Evolutionary conservation across 2,888 invertebrate genomes (phyloP).

Genomic region (Hartigia nigra): DNA sequence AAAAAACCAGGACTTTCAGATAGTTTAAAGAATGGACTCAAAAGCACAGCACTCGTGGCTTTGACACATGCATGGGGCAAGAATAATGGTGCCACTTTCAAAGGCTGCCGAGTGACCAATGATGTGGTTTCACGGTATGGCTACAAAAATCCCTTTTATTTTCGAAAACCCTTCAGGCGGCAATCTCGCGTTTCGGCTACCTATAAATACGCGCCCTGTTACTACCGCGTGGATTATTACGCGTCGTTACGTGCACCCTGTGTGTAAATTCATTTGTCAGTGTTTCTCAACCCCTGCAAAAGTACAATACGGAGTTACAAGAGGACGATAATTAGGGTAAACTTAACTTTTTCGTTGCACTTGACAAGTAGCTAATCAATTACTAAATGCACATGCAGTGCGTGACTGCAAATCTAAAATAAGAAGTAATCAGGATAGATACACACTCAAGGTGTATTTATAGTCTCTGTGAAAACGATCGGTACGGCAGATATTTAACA

Average conservation of each 20-base stretch:
- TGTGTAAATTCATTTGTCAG: slow-evolving; percentile 12
- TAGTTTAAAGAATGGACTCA: background rate
- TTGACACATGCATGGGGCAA: background rate
- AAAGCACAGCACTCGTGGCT: background rate
- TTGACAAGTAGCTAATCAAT: too few species aligned
- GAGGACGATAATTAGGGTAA: background rate
- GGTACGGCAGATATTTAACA: background rate
- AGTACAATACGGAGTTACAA: background rate
- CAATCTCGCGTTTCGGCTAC: background rate
- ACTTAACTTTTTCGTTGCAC: background rate
- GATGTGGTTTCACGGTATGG: background rate
- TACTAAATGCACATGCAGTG: background rate
- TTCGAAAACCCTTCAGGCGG: background rate
- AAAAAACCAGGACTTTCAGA: background rate
- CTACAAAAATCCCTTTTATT: background rate
- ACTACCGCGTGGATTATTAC: slow-evolving; percentile 10
- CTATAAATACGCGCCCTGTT: slow-evolving; percentile 9
- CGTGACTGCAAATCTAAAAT: background rate
- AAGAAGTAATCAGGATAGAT: background rate
- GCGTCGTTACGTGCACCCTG: slow-evolving; percentile 21
- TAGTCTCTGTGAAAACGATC: background rate
- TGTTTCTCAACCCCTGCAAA: background rate
- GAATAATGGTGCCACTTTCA: background rate
- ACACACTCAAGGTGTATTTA: background rate
- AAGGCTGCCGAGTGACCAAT: background rate